Conservation (phyloP, 2,797 vertebrate species). For the Sciurus vulgaris region DNA sequence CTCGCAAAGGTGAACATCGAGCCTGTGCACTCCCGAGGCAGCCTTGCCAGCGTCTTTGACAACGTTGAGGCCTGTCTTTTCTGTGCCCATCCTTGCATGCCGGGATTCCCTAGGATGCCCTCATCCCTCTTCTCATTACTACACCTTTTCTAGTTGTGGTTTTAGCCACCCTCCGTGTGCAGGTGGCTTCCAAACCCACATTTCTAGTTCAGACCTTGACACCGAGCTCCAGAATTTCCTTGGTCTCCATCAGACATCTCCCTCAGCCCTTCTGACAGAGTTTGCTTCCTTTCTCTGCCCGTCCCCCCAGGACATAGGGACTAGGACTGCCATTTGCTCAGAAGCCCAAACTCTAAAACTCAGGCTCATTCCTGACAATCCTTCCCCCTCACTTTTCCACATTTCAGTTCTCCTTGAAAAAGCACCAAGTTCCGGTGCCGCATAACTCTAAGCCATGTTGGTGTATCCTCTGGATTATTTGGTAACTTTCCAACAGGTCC, state of each 20-base stretch:
- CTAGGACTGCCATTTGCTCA: rapidly evolving
- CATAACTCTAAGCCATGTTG: background rate
- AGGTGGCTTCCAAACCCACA: background rate
- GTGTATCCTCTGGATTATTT: background rate
- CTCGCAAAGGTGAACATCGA: background rate
- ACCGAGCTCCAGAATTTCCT: background rate
- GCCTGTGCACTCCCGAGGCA: background rate
- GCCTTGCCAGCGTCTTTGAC: background rate
- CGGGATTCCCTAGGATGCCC: background rate
- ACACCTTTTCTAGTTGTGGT: background rate
- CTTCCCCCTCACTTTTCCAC: background rate
- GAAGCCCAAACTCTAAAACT: background rate
- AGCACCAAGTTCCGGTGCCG: background rate
- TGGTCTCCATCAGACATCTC: background rate
- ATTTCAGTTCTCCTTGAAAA: background rate
- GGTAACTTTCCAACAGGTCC: background rate
- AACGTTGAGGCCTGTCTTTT: background rate
- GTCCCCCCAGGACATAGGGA: background rate
- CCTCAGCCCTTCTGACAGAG: background rate
- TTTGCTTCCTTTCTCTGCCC: background rate
- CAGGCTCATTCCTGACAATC: background rate
- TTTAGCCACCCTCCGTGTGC: background rate
- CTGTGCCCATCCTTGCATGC: background rate
- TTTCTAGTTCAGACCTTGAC: background rate
- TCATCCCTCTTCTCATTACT: background rate